Evolutionary conservation across 2,888 invertebrate genomes (phyloP), one percentile per base, ranked within the genome.

Genomic region (Meliscaeva auricollis): DNA sequence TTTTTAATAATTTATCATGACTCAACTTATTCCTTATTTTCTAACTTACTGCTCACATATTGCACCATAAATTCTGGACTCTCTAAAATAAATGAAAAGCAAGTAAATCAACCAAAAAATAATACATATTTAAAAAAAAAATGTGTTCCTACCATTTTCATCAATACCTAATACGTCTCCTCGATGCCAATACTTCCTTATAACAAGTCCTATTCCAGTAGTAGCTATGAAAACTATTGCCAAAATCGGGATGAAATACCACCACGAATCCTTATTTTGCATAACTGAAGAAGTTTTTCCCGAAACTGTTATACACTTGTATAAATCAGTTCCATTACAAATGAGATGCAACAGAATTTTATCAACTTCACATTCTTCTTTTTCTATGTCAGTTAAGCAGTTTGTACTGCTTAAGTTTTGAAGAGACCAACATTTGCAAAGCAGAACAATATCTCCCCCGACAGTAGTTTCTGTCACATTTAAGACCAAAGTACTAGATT

Each of bases 381-480:
- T 5, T 1, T 75, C 66, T 1, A 44, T 62, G 2, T 13, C 5
- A 4, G 35, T 54, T 0, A 52, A 20, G n/a, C 78, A 78, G 5
- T 41, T 22, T 13, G 9, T 17, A 1, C 22, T n/a, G 8, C 8
- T 50, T 0, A 66, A 58, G 32, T 66, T 82, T 22, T 22, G 20
- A 2, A n/a, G 11, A 32, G 50, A 50, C 82, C 82, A 83, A 68
- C 82, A 83, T 9, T 35, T 60, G 26, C 82, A 83, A 1, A 30
- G 15, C 0, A 11, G 7, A 11, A 22, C 20, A 2, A 48, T 3
- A 0, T 3, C 35, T 17, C n/a, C 35, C 22, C 9, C 3, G 22
- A 13, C 0, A 0, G 4, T 8, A 7, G 7, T 15, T 20, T 32
- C 11, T 17, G 50, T 50, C 9, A 20, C n/a, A 0, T 17, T 15